Percentiles rank a stretch among this genome's conserved stretches.
These are phyloP conservation scores for Hydractinia echinata DNA, from an alignment of 30 jellyfish, hydroid and myxozoan species.

Conservation along the genomic window DNA sequence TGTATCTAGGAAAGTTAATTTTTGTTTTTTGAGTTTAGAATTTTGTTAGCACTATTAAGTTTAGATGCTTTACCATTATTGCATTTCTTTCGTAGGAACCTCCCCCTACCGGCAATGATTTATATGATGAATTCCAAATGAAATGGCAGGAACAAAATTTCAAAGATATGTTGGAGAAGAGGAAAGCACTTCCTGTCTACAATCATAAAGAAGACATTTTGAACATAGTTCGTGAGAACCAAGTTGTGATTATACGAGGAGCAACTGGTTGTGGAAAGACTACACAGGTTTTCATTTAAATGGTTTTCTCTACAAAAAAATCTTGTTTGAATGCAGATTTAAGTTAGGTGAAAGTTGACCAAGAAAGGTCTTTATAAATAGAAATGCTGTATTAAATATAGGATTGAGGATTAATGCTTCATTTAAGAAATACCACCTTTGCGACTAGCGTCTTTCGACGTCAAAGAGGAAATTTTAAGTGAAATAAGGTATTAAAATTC, in stretches of 20 bases:
- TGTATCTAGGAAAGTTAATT: neutral
- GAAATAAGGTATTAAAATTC: no score
- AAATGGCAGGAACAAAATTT: conserved; percentile 59
- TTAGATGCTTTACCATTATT: no score
- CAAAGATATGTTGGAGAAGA: conserved; percentile 56
- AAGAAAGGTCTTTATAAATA: neutral
- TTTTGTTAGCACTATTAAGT: neutral
- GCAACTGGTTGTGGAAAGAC: conserved; percentile 99
- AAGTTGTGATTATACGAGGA: conserved; percentile 75
- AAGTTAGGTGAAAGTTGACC: neutral
- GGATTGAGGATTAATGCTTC: no score
- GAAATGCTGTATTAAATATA: neutral
- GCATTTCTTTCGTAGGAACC: conserved; percentile 38
- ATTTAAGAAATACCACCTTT: no score
- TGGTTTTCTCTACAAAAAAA: no score
- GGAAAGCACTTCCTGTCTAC: conserved; percentile 89
- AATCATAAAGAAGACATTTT: conserved; percentile 54
- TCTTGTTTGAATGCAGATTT: neutral
- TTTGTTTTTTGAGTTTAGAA: neutral
- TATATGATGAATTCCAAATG: conserved; percentile 69
- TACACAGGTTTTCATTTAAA: conserved; percentile 54
- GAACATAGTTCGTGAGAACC: conserved; percentile 43
- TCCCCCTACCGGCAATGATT: conserved; percentile 55
- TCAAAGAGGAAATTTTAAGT: no score
- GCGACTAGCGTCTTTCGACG: no score